Percentiles rank a stretch among this genome's conserved stretches.
Evolutionary conservation across 2,113 vertebrate genomes (phyloP).

Genomic region (Procavia capensis): DNA sequence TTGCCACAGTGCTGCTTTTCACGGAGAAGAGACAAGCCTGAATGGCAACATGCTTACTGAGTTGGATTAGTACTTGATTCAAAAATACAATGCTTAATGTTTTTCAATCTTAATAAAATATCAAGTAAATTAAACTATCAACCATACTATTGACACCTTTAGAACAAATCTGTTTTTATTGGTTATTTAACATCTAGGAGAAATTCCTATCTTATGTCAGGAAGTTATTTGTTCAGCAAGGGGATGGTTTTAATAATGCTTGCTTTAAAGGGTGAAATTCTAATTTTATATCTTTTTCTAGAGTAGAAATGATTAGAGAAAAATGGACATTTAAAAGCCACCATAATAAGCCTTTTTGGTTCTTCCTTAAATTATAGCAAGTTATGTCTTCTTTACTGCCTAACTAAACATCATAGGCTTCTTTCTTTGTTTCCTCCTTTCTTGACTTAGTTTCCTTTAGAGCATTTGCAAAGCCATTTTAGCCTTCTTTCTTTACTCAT

Average conservation of each 20-base stretch:
- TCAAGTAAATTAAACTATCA: constrained; percentile 65
- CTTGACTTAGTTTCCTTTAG: background rate
- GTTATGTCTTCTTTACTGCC: constrained; percentile 19
- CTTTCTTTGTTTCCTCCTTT: background rate
- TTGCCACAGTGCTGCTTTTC: constrained; percentile 54
- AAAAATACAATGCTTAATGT: constrained; percentile 56
- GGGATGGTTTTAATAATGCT: constrained; percentile 33
- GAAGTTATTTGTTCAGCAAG: constrained; percentile 42
- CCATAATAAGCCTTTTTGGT: background rate
- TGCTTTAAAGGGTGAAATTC: constrained; percentile 61
- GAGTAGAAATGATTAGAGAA: constrained; percentile 12
- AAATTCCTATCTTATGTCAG: constrained; percentile 19
- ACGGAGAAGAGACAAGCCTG: constrained; percentile 48
- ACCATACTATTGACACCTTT: constrained; percentile 25
- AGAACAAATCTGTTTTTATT: constrained; percentile 59
- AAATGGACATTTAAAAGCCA: constrained; percentile 38
- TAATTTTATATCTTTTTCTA: constrained; percentile 29
- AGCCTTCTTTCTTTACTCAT: background rate
- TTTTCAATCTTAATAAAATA: constrained; percentile 64
- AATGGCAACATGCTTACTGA: constrained; percentile 58
- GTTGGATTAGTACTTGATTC: constrained; percentile 62
- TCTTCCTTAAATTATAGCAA: background rate
- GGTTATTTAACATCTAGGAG: constrained; percentile 62
- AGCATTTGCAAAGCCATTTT: constrained; percentile 38
- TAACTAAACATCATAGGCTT: background rate